phyloP scores from a whole-genome alignment of 2,888 invertebrate species.

The Mantis religiosa region DNA sequence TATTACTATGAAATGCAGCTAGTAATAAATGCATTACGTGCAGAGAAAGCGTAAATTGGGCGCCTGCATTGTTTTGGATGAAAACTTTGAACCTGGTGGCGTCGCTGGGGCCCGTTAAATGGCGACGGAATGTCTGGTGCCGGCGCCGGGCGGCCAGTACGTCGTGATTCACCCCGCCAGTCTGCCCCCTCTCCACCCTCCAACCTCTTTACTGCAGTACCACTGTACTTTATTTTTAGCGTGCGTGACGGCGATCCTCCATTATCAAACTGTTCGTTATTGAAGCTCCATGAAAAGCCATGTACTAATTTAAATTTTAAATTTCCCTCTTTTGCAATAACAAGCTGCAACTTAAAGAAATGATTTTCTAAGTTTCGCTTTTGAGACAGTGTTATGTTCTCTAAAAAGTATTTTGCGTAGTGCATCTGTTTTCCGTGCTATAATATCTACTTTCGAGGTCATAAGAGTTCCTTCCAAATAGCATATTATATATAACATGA shows the following conservation, averaged over 20 bases:
- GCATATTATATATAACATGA: too few species aligned
- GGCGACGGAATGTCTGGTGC: background rate
- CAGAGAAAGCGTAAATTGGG: background rate
- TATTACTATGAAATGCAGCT: too few species aligned
- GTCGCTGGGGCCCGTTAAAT: background rate
- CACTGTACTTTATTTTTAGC: background rate
- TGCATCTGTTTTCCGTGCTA: background rate
- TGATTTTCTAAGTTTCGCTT: background rate
- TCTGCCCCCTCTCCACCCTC: background rate
- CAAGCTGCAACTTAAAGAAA: background rate
- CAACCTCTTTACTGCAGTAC: background rate
- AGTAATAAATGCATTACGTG: too few species aligned
- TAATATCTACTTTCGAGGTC: background rate
- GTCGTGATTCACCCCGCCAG: background rate
- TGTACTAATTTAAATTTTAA: background rate
- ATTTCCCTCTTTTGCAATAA: background rate
- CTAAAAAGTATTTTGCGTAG: background rate
- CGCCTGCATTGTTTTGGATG: background rate
- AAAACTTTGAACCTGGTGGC: background rate
- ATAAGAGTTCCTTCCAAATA: background rate
- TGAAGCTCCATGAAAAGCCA: background rate
- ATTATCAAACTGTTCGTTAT: background rate
- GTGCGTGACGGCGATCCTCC: background rate
- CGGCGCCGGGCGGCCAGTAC: background rate
- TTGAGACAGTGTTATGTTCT: background rate